phyloP scores from a whole-genome alignment of 2,888 invertebrate genomes.

The Cryptocephalus primarius region DNA sequence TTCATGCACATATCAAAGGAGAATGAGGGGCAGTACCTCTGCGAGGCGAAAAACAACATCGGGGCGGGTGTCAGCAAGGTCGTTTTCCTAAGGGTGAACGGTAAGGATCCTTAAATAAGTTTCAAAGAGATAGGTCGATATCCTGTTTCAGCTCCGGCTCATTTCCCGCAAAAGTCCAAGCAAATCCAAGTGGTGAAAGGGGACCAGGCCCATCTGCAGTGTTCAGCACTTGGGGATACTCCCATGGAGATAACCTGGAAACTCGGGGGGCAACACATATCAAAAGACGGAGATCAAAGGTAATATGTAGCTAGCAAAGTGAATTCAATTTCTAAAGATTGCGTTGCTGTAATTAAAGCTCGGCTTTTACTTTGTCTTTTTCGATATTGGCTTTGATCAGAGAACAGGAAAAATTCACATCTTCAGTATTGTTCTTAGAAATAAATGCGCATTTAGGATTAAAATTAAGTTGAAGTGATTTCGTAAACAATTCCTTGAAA shows the following conservation, averaged over 20 bases:
- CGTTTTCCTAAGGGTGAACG: slow-evolving; percentile 79
- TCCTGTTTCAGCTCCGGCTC: slow-evolving; percentile 58
- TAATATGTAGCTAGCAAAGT: background rate
- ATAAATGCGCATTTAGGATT: too few relatives aligned
- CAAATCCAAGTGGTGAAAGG: slow-evolving; percentile 75
- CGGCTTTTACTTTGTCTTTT: too few relatives aligned
- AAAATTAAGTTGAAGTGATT: too few relatives aligned
- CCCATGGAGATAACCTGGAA: slow-evolving; percentile 81
- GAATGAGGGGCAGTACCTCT: slow-evolving; percentile 83
- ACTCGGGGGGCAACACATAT: slow-evolving; percentile 61
- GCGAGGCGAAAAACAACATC: slow-evolving; percentile 88
- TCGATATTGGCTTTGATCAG: too few relatives aligned
- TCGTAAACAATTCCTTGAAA: too few relatives aligned
- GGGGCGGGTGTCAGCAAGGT: slow-evolving; percentile 88
- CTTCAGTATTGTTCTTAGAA: too few relatives aligned
- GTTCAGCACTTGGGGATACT: slow-evolving; percentile 79
- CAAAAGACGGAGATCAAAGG: slow-evolving; percentile 56
- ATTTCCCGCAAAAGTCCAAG: slow-evolving; percentile 72
- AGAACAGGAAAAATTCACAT: too few relatives aligned
- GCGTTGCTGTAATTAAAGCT: too few relatives aligned
- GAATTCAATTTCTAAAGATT: too few relatives aligned
- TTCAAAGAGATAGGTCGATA: background rate
- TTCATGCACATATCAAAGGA: slow-evolving; percentile 76
- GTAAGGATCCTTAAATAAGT: slow-evolving; percentile 42
- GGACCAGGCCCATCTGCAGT: slow-evolving; percentile 73